Base-by-base conservation (phyloP, 2,888 invertebrate genomes). In the Melanophora roralis region DNA sequence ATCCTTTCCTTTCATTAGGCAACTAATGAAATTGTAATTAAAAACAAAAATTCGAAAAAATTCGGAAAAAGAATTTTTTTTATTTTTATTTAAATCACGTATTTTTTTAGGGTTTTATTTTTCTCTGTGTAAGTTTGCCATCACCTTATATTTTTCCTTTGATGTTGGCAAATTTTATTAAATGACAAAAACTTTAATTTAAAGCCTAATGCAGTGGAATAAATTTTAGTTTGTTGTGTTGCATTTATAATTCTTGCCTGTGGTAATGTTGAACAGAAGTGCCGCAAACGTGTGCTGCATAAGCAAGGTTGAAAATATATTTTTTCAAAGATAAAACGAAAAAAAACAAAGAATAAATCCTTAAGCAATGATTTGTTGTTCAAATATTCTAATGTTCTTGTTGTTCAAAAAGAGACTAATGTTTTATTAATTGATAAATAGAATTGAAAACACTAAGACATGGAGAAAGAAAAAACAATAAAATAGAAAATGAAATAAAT, bases 201-300 rank as follows among this genome's bases (percentile, higher is more conserved):
- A 49, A 69, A 59, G 11, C 38, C 38, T 69, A 69, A 69, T 69
- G 59, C 59, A 38, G 47, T 43, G 59, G 38, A 69, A 69, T 40
- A 49, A 69, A 59, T 69, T 69, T 69, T 49, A 38, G 5, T 57
- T 59, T 14, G 19, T 49, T 49, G 4, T 27, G 38, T 47, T 19
- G 47, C 36, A 47, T 49, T 49, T 49, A 16, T 16, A 27, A 19
- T 49, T 4, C 23, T 9, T 49, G 49, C 19, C 27, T 38, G 47
- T 69, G 69, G 16, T 38, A 49, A 32, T 40, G 9, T 12, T 16
- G 21, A 9, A 14, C 19, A 27, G 27, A 49, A 59, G 19, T 40
- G 38, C 12, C 47, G 36, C 38, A 59, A 40, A 34, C n/a, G 23
- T 23, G 2, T 34, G 19, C 36, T 40, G 38, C 23, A 32, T 16